A percentile compares a stretch with the other conserved stretches of the same genome.
Conservation (phyloP, 2,888 invertebrate genomes). For the Dolichomitus sp. region DNA sequence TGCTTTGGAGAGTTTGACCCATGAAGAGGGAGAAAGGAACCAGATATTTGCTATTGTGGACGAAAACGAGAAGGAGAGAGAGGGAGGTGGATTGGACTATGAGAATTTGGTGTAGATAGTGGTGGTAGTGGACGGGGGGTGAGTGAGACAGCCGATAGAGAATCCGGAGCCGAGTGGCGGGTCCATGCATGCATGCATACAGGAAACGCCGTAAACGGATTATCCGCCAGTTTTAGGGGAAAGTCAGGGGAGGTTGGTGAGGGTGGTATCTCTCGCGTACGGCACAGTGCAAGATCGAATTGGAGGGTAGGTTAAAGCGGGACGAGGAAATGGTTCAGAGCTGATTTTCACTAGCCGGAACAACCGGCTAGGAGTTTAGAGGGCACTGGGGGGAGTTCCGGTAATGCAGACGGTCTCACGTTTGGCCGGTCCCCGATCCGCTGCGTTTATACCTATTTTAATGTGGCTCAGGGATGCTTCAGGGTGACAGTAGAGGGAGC, state of each 20-base stretch:
- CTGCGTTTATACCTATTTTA: conserved; percentile 46
- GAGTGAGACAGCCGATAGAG: conserved; percentile 28
- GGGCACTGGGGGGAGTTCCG: conserved; percentile 22
- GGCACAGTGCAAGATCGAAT: conserved; percentile 48
- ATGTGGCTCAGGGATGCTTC: conserved; percentile 20
- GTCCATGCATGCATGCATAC: conserved; percentile 71
- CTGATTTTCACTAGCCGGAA: conserved; percentile 48
- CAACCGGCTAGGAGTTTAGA: conserved; percentile 23
- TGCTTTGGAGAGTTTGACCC: conserved; percentile 37
- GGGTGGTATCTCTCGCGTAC: conserved; percentile 46
- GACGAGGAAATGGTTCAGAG: conserved; percentile 11
- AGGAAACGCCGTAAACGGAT: conserved; percentile 80
- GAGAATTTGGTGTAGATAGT: conserved; percentile 3
- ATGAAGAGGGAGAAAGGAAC: conserved; percentile 52
- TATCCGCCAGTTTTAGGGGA: conserved; percentile 77
- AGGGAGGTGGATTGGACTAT: conserved; percentile 32
- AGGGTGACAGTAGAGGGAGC: background rate
- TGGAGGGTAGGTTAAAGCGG: conserved; percentile 36
- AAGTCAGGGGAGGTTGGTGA: conserved; percentile 50
- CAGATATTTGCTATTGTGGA: conserved; percentile 43
- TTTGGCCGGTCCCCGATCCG: conserved; percentile 26
- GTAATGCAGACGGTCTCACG: conserved; percentile 56
- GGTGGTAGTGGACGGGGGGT: background rate
- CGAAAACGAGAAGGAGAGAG: conserved; percentile 42
- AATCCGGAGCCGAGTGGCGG: conserved; percentile 62